Conservation (phyloP, 2,888 invertebrate species). For the Rotaria macrura region DNA sequence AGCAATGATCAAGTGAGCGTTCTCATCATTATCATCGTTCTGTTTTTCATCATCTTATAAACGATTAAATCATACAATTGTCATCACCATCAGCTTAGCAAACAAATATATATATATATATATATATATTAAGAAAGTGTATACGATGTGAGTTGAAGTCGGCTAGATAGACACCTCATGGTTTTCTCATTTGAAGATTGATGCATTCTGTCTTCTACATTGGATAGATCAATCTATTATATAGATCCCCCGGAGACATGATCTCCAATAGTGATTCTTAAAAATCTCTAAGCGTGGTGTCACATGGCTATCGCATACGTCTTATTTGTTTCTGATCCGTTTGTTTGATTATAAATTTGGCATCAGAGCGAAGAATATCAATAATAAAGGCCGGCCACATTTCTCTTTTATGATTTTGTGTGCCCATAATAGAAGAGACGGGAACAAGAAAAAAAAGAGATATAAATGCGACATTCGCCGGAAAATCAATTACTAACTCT, state of each 20-base stretch:
- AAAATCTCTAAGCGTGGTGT: neutral
- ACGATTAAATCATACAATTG: neutral
- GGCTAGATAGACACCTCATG: neutral
- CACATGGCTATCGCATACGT: neutral
- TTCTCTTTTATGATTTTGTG: neutral
- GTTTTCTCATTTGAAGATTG: neutral
- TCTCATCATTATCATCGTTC: neutral
- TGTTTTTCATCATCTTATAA: neutral
- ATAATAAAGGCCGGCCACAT: neutral
- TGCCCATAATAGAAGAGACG: neutral
- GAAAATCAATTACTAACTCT: neutral
- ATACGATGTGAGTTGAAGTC: neutral
- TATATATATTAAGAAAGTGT: neutral
- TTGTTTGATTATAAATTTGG: slow-evolving; percentile 8
- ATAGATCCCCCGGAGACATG: neutral
- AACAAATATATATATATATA: too few relatives aligned
- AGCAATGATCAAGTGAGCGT: neutral
- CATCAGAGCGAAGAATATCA: neutral
- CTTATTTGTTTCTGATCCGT: neutral
- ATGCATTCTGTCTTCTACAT: neutral
- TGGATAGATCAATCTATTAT: neutral
- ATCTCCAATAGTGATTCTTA: neutral
- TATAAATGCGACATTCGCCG: neutral
- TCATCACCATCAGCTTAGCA: neutral
- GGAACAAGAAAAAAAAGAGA: neutral